Evolutionary conservation across 2,113 vertebrate genomes (phyloP).

Genomic region (Himantopus leucocephalus): DNA sequence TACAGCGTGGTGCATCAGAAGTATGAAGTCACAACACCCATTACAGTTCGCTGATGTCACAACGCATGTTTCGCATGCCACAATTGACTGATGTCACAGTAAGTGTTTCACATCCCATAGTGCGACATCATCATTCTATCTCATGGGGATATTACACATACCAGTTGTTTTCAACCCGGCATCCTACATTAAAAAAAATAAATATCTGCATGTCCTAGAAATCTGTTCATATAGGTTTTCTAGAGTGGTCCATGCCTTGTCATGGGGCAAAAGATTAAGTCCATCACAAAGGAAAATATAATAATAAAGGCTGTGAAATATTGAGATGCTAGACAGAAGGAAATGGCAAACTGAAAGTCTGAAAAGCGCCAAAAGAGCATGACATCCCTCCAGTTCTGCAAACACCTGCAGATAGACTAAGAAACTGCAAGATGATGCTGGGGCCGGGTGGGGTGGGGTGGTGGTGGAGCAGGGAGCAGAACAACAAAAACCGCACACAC

Average conservation of each 20-base stretch:
- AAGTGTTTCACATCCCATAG: not conserved
- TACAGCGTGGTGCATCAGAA: not conserved
- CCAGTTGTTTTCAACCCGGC: not conserved
- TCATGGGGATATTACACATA: not conserved
- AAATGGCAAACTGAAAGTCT: not conserved
- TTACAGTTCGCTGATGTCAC: not conserved
- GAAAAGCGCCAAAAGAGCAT: not conserved
- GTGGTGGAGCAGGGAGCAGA: too few species aligned
- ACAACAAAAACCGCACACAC: fast-evolving
- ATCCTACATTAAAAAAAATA: too few species aligned
- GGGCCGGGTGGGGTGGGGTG: too few species aligned
- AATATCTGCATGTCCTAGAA: not conserved
- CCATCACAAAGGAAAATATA: not conserved
- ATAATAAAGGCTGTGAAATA: not conserved
- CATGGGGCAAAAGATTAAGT: not conserved
- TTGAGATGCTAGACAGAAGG: not conserved
- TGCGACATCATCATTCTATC: too few species aligned
- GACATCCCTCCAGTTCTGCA: not conserved
- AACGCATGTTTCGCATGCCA: not conserved
- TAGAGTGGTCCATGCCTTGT: fast-evolving
- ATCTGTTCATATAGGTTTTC: not conserved
- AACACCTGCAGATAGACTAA: not conserved
- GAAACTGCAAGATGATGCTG: not conserved
- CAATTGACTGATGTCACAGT: not conserved
- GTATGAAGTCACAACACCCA: not conserved